A percentile compares a stretch with the other conserved stretches of the same genome.
Evolutionary conservation across 2,113 vertebrate species (phyloP).

Genomic region (Oreochromis aureus): DNA sequence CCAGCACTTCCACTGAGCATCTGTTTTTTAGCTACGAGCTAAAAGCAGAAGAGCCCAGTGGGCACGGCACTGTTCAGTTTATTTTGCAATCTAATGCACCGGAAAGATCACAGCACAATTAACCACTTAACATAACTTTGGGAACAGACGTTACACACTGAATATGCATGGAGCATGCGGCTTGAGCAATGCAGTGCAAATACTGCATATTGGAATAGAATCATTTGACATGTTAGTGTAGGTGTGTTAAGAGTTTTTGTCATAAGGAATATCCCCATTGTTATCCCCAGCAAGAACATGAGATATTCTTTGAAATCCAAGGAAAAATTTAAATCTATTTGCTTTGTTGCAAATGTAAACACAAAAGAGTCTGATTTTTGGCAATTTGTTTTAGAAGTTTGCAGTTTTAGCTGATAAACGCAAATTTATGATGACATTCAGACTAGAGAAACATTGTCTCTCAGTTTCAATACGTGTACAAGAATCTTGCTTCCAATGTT

Average conservation of each 20-base stretch:
- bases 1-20: slow-evolving; percentile 36
- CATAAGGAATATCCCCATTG: not conserved
- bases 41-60: slow-evolving; percentile 33
- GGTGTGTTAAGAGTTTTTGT: not conserved
- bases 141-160: not conserved
- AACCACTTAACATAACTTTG: not conserved
- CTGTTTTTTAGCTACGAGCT: slow-evolving; percentile 39
- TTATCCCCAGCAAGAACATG: not conserved
- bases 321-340: not conserved
- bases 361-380: rapidly evolving
- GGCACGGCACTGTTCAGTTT: not conserved
- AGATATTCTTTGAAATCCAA: not conserved
- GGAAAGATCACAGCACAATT: slow-evolving; percentile 36
- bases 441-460: not conserved
- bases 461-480: not conserved
- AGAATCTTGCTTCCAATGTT: slow-evolving; percentile 18
- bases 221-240: not conserved
- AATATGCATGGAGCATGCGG: not conserved
- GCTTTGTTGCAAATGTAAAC: not conserved
- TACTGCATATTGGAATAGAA: not conserved
- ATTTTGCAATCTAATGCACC: slow-evolving; percentile 16
- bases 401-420: not conserved
- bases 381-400: not conserved
- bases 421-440: not conserved
- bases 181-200: not conserved